phyloP scores from a whole-genome alignment of 2,113 vertebrate genomes.

The Ivindomyrus marchei region DNA sequence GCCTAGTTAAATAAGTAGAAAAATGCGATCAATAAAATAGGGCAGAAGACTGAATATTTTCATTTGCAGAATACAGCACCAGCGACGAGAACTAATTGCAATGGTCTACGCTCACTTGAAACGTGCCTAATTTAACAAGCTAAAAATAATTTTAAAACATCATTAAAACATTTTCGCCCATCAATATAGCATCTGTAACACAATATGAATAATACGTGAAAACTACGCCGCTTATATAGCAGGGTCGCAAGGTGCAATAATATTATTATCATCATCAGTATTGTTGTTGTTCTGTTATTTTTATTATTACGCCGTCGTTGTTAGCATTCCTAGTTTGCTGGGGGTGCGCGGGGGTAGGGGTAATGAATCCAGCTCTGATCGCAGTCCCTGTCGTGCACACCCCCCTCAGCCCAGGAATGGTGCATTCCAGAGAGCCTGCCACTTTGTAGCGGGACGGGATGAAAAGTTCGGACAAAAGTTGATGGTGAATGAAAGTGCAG shows the following conservation, averaged over 20 bases:
- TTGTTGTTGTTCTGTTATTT: neutral
- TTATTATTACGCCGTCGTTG: neutral
- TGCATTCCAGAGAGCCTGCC: constrained; percentile 28
- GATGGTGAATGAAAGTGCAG: constrained; percentile 30
- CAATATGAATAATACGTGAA: neutral
- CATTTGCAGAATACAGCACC: neutral
- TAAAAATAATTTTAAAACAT: neutral
- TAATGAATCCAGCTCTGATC: neutral
- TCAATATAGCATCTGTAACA: neutral
- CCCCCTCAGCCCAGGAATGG: constrained; percentile 23
- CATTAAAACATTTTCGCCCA: neutral
- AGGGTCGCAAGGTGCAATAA: neutral
- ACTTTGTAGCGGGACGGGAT: constrained; percentile 36
- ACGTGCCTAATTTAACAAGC: neutral
- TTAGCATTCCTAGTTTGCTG: neutral
- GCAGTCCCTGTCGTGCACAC: neutral
- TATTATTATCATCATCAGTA: neutral
- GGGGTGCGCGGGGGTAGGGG: neutral
- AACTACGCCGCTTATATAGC: neutral
- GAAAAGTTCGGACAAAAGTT: constrained; percentile 39
- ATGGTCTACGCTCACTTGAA: neutral
- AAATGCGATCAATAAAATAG: neutral
- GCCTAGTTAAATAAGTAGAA: neutral
- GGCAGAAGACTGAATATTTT: neutral
- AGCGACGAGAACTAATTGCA: neutral